A percentile compares a stretch with the other conserved stretches of the same genome.
phyloP scores from a whole-genome alignment of 2,113 vertebrate genomes.

The Tragelaphus buxtoni region DNA sequence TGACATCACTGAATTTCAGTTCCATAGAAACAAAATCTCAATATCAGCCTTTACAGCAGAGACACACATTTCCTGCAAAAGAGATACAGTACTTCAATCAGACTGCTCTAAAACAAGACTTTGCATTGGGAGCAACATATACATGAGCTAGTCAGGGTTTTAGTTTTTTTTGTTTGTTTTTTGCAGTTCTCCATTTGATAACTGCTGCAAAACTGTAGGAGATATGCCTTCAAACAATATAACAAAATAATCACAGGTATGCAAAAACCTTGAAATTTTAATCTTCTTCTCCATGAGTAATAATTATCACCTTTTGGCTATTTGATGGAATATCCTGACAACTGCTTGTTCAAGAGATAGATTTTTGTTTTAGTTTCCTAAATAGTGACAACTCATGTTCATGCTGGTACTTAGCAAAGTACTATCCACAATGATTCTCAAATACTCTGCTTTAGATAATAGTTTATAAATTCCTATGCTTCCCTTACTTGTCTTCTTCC shows the following conservation, averaged over 20 bases:
- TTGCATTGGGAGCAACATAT: not conserved
- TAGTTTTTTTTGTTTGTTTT: not conserved
- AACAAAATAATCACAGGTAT: not conserved
- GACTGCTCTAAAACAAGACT: not conserved
- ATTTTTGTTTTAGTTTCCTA: slow-evolving; percentile 1
- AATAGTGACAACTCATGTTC: not conserved
- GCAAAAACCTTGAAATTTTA: not conserved
- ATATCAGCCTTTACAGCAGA: not conserved
- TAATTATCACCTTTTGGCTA: not conserved
- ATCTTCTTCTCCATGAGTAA: not conserved
- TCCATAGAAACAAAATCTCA: not conserved
- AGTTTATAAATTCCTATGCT: not conserved
- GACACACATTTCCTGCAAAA: not conserved
- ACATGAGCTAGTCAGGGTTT: not conserved
- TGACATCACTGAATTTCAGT: not conserved
- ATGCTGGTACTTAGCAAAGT: not conserved
- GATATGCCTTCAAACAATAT: not conserved
- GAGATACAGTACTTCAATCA: not conserved
- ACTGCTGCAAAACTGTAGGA: not conserved
- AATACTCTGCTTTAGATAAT: not conserved
- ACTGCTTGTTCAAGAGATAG: not conserved
- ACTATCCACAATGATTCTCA: not conserved
- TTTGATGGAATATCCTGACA: slow-evolving; percentile 9
- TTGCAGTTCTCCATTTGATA: not conserved
- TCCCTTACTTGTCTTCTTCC: not conserved